Evolutionary conservation across 2,113 vertebrate genomes (phyloP).

Genomic region (Cyrtonyx montezumae): DNA sequence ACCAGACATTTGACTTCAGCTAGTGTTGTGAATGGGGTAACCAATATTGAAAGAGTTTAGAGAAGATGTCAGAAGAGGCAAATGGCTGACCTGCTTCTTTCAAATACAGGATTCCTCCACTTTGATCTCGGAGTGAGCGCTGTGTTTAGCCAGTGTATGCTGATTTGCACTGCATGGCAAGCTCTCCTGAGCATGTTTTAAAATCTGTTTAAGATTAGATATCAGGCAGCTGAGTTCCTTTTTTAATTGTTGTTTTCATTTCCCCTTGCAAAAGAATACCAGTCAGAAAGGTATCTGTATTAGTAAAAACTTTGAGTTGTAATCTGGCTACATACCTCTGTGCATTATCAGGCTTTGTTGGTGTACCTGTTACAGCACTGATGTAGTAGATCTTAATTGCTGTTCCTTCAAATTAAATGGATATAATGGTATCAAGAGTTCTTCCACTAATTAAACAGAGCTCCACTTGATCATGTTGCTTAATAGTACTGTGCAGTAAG

Average conservation of each 20-base stretch:
- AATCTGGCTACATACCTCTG: neutral
- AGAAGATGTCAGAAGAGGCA: neutral
- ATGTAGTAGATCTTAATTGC: conserved; percentile 6
- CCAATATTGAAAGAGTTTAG: neutral
- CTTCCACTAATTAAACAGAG: neutral
- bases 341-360: neutral
- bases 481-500: neutral
- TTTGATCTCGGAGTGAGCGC: neutral
- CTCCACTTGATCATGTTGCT: conserved; percentile 12
- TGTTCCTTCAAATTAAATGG: conserved; percentile 15
- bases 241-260: neutral
- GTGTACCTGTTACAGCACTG: conserved; percentile 1
- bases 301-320: neutral
- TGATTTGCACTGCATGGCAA: neutral
- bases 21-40: neutral
- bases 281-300: neutral
- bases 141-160: neutral
- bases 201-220: neutral
- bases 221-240: neutral
- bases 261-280: neutral
- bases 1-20: neutral
- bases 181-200: neutral
- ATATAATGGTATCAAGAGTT: conserved; percentile 1
- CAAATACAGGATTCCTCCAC: neutral
- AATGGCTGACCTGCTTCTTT: neutral